A percentile compares a stretch with the other conserved stretches of the same genome.
These are phyloP conservation scores for Neria commutata DNA, from an alignment of 2,888 invertebrate genomes.

Conservation along the genomic window DNA sequence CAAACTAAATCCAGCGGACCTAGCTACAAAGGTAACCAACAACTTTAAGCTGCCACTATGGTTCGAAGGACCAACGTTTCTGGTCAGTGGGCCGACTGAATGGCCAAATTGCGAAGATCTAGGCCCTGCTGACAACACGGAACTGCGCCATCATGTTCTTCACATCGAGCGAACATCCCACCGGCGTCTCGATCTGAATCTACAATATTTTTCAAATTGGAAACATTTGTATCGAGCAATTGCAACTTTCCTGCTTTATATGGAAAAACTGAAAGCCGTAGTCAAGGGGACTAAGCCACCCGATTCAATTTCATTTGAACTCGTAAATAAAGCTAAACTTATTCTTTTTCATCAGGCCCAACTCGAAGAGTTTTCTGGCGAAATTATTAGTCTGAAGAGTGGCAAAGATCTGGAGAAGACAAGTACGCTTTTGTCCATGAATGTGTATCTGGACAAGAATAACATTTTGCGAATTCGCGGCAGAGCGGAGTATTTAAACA, in stretches of 20 bases:
- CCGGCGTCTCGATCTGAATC: neutral
- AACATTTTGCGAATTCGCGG: constrained; percentile 21
- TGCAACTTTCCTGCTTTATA: constrained; percentile 18
- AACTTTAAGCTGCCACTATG: constrained; percentile 8
- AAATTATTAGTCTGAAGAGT: constrained; percentile 18
- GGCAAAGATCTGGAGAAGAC: constrained; percentile 15
- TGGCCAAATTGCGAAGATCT: constrained; percentile 13
- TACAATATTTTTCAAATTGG: constrained; percentile 20
- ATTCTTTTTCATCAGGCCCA: constrained; percentile 18
- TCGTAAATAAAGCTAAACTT: constrained; percentile 17
- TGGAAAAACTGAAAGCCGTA: constrained; percentile 15
- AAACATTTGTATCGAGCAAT: constrained; percentile 21
- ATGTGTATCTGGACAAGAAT: constrained; percentile 19
- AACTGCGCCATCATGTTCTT: neutral
- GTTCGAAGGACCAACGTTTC: constrained; percentile 22
- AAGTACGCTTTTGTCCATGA: constrained; percentile 20
- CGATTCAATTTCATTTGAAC: constrained; percentile 8
- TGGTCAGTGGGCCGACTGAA: neutral
- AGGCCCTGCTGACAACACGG: neutral
- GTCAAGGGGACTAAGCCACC: neutral
- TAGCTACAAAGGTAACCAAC: constrained; percentile 23
- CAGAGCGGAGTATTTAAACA: constrained; percentile 22
- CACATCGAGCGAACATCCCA: neutral
- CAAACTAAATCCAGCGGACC: constrained; percentile 27
- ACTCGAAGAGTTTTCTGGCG: constrained; percentile 20